Conservation (phyloP, 2,797 vertebrate species). For the Lateolabrax maculatus region DNA sequence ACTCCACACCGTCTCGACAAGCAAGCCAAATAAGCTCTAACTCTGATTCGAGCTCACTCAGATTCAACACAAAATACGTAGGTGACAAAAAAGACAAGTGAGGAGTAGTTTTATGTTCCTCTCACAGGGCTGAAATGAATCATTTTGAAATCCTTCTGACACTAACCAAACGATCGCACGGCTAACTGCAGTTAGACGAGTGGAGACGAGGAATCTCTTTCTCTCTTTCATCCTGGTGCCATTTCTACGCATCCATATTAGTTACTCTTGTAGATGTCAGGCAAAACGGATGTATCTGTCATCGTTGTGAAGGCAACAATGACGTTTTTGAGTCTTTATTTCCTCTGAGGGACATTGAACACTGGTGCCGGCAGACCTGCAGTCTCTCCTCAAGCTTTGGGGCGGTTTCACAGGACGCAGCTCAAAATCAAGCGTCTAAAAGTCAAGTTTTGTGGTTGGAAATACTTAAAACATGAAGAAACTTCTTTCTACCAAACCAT, state of each 20-base stretch:
- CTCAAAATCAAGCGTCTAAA: slow-evolving; percentile 40
- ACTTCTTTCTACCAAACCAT: slow-evolving; percentile 31
- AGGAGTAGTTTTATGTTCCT: neutral
- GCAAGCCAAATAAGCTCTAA: slow-evolving; percentile 13
- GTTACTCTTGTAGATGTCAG: slow-evolving; percentile 81
- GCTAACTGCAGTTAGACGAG: slow-evolving; percentile 29
- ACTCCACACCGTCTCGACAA: neutral
- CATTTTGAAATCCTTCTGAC: neutral
- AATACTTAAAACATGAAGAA: neutral
- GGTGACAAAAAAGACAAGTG: neutral
- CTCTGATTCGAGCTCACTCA: too few relatives aligned
- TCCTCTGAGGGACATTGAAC: slow-evolving; percentile 73
- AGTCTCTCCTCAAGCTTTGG: slow-evolving; percentile 81
- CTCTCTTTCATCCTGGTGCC: slow-evolving; percentile 85
- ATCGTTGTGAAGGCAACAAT: slow-evolving; percentile 39
- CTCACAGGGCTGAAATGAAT: neutral
- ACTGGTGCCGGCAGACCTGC: slow-evolving; percentile 81
- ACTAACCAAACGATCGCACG: slow-evolving; percentile 23
- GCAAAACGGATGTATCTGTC: slow-evolving; percentile 82
- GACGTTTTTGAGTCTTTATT: slow-evolving; percentile 65
- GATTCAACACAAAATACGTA: neutral
- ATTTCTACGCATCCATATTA: slow-evolving; percentile 64
- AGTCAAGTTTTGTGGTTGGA: neutral
- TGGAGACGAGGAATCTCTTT: slow-evolving; percentile 59
- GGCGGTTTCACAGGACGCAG: slow-evolving; percentile 60